Conservation (phyloP, 2,797 vertebrate genomes). For the Pseudochaenichthys georgianus region DNA sequence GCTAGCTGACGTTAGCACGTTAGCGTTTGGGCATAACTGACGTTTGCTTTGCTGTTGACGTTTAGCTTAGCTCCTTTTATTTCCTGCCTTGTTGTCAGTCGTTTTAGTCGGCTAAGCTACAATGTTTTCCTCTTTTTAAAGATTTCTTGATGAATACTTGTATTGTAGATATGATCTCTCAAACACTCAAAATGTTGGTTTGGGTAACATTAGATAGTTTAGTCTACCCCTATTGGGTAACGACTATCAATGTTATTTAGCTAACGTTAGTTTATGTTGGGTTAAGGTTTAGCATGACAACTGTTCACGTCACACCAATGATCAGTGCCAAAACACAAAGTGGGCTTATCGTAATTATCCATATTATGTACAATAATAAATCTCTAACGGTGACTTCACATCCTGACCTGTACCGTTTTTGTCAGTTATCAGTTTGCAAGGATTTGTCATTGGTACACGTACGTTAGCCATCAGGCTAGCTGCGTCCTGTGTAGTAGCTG, state of each 20-base stretch:
- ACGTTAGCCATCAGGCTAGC: constrained; percentile 35
- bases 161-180: not conserved
- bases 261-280: not conserved
- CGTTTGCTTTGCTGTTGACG: constrained; percentile 73
- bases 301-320: not conserved
- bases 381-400: constrained; percentile 46
- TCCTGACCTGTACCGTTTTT: constrained; percentile 40
- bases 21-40: constrained; percentile 66
- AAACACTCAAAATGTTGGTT: not conserved
- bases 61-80: constrained; percentile 68
- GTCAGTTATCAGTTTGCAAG: constrained; percentile 61
- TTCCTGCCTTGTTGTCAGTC: constrained; percentile 70
- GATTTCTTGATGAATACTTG: rapidly evolving
- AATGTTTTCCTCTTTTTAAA: not conserved
- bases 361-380: constrained; percentile 36
- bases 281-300: constrained; percentile 30
- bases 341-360: not conserved
- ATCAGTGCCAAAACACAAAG: too few species aligned
- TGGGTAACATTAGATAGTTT: constrained; percentile 8
- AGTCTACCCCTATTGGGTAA: constrained; percentile 18
- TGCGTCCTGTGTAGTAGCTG: constrained; percentile 36
- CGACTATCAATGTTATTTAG: constrained; percentile 5
- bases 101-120: not conserved
- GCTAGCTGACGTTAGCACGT: constrained; percentile 70
- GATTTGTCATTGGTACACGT: constrained; percentile 63